Evolutionary conservation across 2,113 vertebrate genomes (phyloP).

Genomic region (Chlamydotis undulata): DNA sequence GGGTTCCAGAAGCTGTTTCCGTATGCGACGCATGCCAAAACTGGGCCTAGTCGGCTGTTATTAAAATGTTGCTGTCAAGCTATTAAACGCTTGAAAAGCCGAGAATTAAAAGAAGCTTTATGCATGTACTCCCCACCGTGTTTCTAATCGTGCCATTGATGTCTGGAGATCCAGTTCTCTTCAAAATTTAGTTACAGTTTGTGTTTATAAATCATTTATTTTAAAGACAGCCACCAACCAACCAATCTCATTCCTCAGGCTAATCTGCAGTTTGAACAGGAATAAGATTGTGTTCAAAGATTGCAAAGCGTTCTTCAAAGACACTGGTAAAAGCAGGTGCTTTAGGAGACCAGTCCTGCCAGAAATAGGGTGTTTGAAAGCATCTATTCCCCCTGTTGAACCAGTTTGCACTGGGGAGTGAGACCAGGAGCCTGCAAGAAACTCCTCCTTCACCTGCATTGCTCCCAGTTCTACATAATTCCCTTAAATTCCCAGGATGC

Average conservation of each 20-base stretch:
- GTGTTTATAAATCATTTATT: constrained; percentile 61
- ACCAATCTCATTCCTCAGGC: neutral
- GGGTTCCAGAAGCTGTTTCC: constrained; percentile 67
- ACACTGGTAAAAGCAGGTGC: constrained; percentile 16
- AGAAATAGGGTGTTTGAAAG: neutral
- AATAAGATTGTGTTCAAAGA: neutral
- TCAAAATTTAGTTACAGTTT: constrained; percentile 68
- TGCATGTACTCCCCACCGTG: constrained; percentile 38
- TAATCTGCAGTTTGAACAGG: constrained; percentile 22
- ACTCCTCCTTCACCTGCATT: neutral
- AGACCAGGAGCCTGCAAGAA: neutral
- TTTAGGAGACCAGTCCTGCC: constrained; percentile 3
- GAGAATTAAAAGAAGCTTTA: constrained; percentile 69
- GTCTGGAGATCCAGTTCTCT: constrained; percentile 46
- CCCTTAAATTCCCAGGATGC: neutral
- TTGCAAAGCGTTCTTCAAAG: constrained; percentile 23
- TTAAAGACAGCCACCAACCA: neutral
- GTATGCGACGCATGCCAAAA: constrained; percentile 58
- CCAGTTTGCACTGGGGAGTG: constrained; percentile 4
- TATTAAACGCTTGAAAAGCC: constrained; percentile 70
- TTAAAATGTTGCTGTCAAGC: constrained; percentile 73
- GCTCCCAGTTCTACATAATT: neutral
- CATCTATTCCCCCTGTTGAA: constrained; percentile 11
- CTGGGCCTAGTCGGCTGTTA: constrained; percentile 66
- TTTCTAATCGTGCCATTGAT: constrained; percentile 47